Conservation (phyloP, 2,113 vertebrate genomes). For the Melanostigma gelatinosum region DNA sequence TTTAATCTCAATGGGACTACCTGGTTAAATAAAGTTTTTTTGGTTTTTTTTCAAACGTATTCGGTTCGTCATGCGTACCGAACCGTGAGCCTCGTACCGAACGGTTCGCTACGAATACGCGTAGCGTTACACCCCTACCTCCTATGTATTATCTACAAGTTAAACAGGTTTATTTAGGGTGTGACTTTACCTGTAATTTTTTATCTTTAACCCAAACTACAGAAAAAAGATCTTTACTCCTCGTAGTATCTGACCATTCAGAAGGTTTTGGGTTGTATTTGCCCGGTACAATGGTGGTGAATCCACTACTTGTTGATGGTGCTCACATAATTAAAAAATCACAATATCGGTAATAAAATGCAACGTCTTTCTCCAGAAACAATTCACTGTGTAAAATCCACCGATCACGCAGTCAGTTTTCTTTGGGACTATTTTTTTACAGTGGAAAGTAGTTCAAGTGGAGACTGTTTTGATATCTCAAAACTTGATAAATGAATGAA, state of each 20-base stretch:
- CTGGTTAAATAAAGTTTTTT: too few species aligned
- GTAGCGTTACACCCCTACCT: too few species aligned
- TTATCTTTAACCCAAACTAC: neutral
- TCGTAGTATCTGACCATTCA: neutral
- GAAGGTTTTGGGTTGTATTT: neutral
- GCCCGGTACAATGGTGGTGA: neutral
- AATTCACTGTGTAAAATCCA: neutral
- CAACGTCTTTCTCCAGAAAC: neutral
- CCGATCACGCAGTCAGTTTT: neutral
- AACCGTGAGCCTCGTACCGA: too few species aligned
- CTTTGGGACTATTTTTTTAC: neutral
- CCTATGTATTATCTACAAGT: neutral
- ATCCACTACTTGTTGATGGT: neutral
- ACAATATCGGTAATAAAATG: neutral
- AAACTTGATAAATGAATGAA: neutral
- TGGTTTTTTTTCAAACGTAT: too few species aligned
- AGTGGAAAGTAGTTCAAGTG: neutral
- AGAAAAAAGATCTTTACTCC: neutral
- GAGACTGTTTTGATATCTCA: neutral
- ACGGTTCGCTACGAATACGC: too few species aligned
- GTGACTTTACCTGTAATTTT: neutral
- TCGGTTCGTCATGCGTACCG: too few species aligned
- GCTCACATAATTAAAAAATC: neutral
- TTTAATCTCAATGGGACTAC: too few species aligned
- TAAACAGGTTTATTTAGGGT: neutral